These are phyloP conservation scores for Drosophila kambysellisi DNA, from an alignment of 2,888 invertebrate species.

Conservation along the genomic window DNA sequence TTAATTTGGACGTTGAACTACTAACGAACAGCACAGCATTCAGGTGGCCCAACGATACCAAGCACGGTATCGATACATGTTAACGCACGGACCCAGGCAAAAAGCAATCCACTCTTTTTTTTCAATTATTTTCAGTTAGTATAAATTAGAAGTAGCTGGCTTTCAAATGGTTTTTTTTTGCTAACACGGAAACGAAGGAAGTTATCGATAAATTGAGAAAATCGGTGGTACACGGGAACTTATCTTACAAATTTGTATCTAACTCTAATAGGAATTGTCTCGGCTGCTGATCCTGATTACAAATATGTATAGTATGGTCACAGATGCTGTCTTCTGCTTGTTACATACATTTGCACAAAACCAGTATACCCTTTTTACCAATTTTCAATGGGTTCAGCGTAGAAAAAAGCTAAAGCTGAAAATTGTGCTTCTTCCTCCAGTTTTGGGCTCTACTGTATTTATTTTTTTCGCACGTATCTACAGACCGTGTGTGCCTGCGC, in stretches of 20 bases:
- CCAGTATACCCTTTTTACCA: neutral
- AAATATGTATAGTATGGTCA: neutral
- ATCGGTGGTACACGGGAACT: neutral
- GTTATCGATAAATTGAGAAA: neutral
- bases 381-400: neutral
- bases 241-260: neutral
- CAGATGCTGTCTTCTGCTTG: neutral
- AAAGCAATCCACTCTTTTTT: too few relatives aligned
- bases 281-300: neutral
- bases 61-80: too few relatives aligned
- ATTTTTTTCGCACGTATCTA: constrained; percentile 54
- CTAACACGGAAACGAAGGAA: neutral
- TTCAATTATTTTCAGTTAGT: neutral
- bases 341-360: neutral
- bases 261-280: neutral
- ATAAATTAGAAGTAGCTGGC: neutral
- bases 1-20: too few relatives aligned
- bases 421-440: constrained; percentile 36
- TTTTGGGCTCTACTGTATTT: constrained; percentile 9
- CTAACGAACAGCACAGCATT: too few relatives aligned
- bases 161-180: neutral
- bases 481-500: constrained; percentile 16
- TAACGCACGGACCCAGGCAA: too few relatives aligned
- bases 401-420: constrained; percentile 42
- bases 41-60: too few relatives aligned